Evolutionary conservation across 2,113 vertebrate genomes (phyloP), one percentile per base, ranked within the genome.

Genomic region (Leiothrix lutea): DNA sequence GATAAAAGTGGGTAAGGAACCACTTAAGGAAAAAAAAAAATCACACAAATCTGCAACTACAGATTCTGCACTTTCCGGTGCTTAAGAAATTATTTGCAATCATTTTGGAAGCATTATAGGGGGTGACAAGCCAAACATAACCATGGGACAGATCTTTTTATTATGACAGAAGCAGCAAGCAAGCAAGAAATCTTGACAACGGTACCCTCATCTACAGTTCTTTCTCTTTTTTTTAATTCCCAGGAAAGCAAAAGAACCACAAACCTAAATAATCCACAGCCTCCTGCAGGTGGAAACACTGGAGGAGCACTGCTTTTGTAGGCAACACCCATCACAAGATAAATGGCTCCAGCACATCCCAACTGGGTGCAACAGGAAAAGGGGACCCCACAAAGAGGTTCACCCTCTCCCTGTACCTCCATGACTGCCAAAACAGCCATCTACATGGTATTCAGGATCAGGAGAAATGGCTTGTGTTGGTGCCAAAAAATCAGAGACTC

Each of bases 71-170:
- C 75, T 94, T 95, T 92, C 92, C 82, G 58, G 94, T 96, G 75
- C 89, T 95, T 62, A 92, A 95, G 79, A 96, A 93, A 96, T 81
- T 84, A 92, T 51, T 94, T 95, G 69, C 42, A 85, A 91, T 94
- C 93, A 93, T 92, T 96, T 88, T 87, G 91, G 92, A 92, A 95
- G 50, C 23, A 24, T 83, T 92, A 67, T 12, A 92, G 54, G 85
- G 78, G 70, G 72, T 82, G 60, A 80, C 62, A 92, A 93, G 67
- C 60, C 79, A 89, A 94, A 88, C 66, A 77, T 15, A 93, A 83
- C 67, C 64, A 85, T 0, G 0, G n/a, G 75, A 95, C 56, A 71
- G 47, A 94, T 80, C 35, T 74, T 93, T 90, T 82, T 66, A 80
- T 80, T 81, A 58, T 87, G 70, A 20, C 23, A 85, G 71, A 88